These are phyloP conservation scores for Origma solitaria DNA, from an alignment of 2,113 vertebrate species.

Conservation along the genomic window DNA sequence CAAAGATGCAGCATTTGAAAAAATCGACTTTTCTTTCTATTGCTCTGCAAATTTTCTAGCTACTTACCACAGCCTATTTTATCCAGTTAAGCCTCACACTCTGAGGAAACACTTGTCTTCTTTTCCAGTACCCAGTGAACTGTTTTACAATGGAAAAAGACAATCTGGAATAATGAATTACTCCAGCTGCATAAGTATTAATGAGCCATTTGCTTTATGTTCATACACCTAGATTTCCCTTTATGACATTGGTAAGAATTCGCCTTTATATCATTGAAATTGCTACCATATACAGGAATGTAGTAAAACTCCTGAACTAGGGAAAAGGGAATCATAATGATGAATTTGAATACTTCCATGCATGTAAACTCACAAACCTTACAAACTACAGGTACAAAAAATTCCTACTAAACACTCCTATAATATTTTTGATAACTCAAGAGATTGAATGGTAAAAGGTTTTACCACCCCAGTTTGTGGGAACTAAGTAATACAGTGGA, in stretches of 20 bases:
- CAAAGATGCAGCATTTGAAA: not conserved
- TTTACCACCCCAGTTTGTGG: not conserved
- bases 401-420: not conserved
- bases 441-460: not conserved
- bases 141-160: not conserved
- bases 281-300: not conserved
- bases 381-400: not conserved
- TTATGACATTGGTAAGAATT: not conserved
- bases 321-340: not conserved
- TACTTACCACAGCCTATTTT: not conserved
- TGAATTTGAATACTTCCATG: not conserved
- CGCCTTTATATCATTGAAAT: not conserved
- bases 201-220: not conserved
- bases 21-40: not conserved
- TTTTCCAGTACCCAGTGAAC: not conserved
- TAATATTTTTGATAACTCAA: not conserved
- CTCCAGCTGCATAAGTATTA: not conserved
- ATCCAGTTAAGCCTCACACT: not conserved
- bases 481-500: not conserved
- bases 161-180: not conserved
- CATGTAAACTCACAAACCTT: not conserved
- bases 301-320: not conserved
- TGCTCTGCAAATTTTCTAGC: not conserved
- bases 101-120: not conserved
- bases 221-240: not conserved